phyloP scores from a whole-genome alignment of 2,797 vertebrate genomes.

The Sebastes alutus region DNA sequence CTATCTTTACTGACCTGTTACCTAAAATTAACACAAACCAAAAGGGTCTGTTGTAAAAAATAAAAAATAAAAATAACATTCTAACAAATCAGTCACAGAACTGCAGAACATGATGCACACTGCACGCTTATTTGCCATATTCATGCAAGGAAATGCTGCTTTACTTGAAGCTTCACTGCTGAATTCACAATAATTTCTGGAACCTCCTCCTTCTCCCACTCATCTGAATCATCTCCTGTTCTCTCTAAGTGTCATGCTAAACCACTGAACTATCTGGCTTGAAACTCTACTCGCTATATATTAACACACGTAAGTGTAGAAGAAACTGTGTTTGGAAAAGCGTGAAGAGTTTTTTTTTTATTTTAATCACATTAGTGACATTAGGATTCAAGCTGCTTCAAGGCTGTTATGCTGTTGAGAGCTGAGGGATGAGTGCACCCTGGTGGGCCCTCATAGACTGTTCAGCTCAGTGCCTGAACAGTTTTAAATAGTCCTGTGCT shows the following conservation, averaged over 20 bases:
- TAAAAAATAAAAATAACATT: neutral
- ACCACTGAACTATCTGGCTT: neutral
- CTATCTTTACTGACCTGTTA: neutral
- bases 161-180: neutral
- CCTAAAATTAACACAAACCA: neutral
- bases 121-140: neutral
- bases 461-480: neutral
- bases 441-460: conserved; percentile 21
- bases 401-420: neutral
- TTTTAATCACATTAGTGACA: conserved; percentile 15
- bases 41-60: neutral
- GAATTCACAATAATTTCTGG: neutral
- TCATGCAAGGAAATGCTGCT: neutral
- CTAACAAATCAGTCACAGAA: neutral
- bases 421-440: conserved; percentile 35
- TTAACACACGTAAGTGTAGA: conserved; percentile 8
- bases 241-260: neutral
- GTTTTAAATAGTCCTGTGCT: conserved; percentile 45
- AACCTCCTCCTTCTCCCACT: neutral
- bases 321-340: conserved; percentile 21
- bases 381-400: conserved; percentile 29
- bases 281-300: neutral
- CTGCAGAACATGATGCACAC: neutral
- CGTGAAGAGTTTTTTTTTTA: neutral
- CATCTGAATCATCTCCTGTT: neutral